Percentiles rank a stretch among this genome's conserved stretches.
Conservation (phyloP, 2,888 invertebrate genomes). For the Drosophila algonquin region DNA sequence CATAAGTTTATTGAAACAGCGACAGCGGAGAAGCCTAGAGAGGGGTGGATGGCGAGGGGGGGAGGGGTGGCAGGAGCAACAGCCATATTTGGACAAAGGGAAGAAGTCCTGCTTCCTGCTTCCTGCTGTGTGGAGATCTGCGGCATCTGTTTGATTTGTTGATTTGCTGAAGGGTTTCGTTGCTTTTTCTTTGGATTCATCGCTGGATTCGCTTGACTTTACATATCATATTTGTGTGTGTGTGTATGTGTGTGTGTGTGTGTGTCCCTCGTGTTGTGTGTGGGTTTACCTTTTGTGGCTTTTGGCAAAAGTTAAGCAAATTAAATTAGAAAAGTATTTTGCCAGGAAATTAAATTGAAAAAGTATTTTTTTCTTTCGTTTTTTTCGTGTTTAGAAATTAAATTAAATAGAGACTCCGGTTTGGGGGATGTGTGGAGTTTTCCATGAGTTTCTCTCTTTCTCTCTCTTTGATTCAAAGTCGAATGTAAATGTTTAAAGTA, state of each 20-base stretch:
- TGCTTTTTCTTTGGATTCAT: not conserved
- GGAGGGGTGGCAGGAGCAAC: slow-evolving; percentile 12
- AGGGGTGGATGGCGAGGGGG: not conserved
- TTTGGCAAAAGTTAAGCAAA: not conserved
- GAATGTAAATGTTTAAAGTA: no score
- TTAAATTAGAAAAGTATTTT: not conserved
- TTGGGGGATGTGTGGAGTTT: no score
- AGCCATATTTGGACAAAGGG: slow-evolving; percentile 3
- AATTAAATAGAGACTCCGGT: no score
- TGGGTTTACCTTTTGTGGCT: no score
- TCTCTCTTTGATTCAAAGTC: no score
- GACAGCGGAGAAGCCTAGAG: slow-evolving; percentile 3
- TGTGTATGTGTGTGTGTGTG: not conserved
- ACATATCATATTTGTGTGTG: not conserved
- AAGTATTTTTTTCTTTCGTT: no score
- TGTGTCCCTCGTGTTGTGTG: not conserved
- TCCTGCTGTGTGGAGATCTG: slow-evolving; percentile 1
- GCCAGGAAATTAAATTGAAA: not conserved
- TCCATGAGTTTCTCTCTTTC: no score
- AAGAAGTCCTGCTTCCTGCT: slow-evolving; percentile 15
- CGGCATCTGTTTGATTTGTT: slow-evolving; percentile 57
- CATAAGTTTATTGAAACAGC: slow-evolving; percentile 76
- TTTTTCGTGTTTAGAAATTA: no score
- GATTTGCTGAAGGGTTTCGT: slow-evolving; percentile 21
- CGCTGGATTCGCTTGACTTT: slow-evolving; percentile 9